A percentile compares a stretch with the other conserved stretches of the same genome.
phyloP scores from a whole-genome alignment of 2,797 vertebrate species.

The Knipowitschia caucasica region DNA sequence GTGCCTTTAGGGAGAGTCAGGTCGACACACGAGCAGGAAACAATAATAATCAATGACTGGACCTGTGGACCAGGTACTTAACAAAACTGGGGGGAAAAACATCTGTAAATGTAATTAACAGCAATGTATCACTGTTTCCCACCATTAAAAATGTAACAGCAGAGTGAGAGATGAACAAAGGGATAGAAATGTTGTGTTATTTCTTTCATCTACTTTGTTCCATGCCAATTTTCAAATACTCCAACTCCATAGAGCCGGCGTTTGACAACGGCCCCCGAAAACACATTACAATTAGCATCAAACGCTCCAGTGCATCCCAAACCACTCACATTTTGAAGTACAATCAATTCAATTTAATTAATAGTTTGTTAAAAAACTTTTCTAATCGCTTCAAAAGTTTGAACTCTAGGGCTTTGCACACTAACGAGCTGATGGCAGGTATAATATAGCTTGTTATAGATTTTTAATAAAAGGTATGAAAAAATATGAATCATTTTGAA shows the following conservation, averaged over 20 bases:
- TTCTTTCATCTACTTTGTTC: conserved; percentile 15
- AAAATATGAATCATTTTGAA: not conserved
- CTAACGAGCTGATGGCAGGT: conserved; percentile 35
- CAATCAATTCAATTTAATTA: conserved; percentile 69
- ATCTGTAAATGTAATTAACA: too few relatives aligned
- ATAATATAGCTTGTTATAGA: conserved; percentile 3
- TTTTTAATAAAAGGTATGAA: conserved; percentile 2
- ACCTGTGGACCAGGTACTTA: too few relatives aligned
- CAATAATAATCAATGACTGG: too few relatives aligned
- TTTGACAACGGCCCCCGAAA: conserved; percentile 35
- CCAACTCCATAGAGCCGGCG: not conserved
- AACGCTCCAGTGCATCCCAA: conserved; percentile 48
- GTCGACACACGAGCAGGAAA: too few relatives aligned
- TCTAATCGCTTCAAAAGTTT: conserved; percentile 57
- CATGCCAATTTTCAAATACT: not conserved
- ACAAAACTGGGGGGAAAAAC: too few relatives aligned
- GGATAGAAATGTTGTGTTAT: not conserved
- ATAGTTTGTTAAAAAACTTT: conserved; percentile 48
- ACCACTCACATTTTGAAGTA: conserved; percentile 56
- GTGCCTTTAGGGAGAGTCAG: too few relatives aligned
- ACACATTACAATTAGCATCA: conserved; percentile 61
- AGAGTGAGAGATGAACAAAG: not conserved
- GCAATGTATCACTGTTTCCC: too few relatives aligned
- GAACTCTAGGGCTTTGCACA: conserved; percentile 28
- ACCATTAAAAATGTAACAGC: not conserved